Percentiles rank a stretch among this genome's conserved stretches.
Conservation (phyloP, 1,140 invertebrate species). For the Orchesella cincta region DNA sequence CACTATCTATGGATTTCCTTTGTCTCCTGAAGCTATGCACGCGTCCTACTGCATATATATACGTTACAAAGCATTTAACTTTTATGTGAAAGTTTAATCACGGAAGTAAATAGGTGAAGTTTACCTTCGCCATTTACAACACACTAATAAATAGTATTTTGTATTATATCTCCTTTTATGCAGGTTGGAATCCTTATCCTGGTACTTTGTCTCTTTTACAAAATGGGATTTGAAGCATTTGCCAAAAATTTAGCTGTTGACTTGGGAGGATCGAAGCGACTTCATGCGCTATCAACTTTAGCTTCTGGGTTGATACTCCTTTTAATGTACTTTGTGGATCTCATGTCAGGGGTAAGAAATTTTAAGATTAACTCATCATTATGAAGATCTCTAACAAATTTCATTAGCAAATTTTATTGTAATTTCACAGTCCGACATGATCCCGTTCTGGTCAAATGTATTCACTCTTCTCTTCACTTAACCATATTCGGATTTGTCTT, state of each 20-base stretch:
- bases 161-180: not conserved
- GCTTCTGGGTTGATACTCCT: constrained; percentile 35
- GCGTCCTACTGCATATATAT: not conserved
- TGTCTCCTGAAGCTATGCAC: no score
- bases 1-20: no score
- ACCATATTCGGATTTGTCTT: constrained; percentile 46
- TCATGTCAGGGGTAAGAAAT: constrained; percentile 36
- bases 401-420: not conserved
- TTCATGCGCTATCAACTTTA: constrained; percentile 40
- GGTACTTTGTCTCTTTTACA: constrained; percentile 23
- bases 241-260: constrained; percentile 39
- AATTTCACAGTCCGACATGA: constrained; percentile 33
- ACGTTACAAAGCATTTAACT: not conserved
- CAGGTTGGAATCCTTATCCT: constrained; percentile 38
- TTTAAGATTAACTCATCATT: not conserved
- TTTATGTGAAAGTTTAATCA: not conserved
- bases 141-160: not conserved
- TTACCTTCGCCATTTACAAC: not conserved
- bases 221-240: constrained; percentile 44
- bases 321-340: constrained; percentile 25
- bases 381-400: not conserved
- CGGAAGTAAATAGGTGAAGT: not conserved
- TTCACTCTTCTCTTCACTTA: constrained; percentile 30
- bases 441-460: constrained; percentile 37
- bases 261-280: constrained; percentile 40